Conservation (phyloP, 2,888 invertebrate species). For the Drosophila kanekoi region DNA sequence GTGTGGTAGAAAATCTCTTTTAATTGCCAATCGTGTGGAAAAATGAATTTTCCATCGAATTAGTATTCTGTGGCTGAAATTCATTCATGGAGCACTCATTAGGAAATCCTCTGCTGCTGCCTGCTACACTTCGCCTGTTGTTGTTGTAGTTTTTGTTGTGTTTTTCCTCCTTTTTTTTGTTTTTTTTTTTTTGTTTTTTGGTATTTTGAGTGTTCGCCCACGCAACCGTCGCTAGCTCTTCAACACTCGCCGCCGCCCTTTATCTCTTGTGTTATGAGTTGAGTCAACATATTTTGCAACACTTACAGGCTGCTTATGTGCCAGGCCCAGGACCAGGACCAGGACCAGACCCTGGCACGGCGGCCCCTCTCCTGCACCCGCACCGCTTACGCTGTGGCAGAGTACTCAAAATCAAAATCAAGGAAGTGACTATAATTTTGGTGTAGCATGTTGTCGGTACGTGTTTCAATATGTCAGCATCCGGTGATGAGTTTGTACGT, state of each 20-base stretch:
- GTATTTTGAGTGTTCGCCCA: constrained; percentile 40
- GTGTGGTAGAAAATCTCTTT: constrained; percentile 81
- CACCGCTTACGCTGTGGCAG: constrained; percentile 35
- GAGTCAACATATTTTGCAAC: constrained; percentile 83
- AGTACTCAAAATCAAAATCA: constrained; percentile 83
- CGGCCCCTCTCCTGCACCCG: background rate
- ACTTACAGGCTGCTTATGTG: constrained; percentile 75
- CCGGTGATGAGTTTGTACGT: constrained; percentile 80
- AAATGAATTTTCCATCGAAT: constrained; percentile 85
- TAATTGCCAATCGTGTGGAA: constrained; percentile 85
- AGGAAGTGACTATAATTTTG: constrained; percentile 84
- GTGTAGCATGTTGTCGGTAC: constrained; percentile 84
- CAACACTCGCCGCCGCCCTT: constrained; percentile 16
- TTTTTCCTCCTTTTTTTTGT: constrained; percentile 1
- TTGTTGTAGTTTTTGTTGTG: constrained; percentile 18
- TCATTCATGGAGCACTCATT: constrained; percentile 84
- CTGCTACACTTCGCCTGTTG: constrained; percentile 22
- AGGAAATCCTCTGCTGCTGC: constrained; percentile 77
- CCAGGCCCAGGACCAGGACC: constrained; percentile 34
- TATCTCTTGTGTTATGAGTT: constrained; percentile 76
- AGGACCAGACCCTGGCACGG: constrained; percentile 13
- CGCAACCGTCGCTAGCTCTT: constrained; percentile 33
- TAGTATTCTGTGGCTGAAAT: constrained; percentile 84
- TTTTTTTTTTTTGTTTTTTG: constrained; percentile 16
- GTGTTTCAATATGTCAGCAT: constrained; percentile 83